phyloP scores from a whole-genome alignment of 2,113 vertebrate species.

The Aldabrachelys gigantea region DNA sequence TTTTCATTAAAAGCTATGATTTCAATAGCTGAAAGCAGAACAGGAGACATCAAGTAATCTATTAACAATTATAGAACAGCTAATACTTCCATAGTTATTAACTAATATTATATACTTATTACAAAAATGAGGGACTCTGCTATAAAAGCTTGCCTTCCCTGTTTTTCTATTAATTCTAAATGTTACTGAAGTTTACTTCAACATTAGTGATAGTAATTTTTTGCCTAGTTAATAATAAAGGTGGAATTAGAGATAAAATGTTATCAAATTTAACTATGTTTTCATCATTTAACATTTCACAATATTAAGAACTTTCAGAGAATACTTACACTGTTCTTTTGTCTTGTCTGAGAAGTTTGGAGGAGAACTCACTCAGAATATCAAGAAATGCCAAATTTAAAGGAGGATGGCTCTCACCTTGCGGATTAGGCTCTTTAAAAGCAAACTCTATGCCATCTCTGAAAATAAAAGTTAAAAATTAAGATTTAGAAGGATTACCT shows the following conservation, averaged over 20 bases:
- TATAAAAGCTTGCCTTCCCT: not conserved
- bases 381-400: constrained; percentile 97
- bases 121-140: not conserved
- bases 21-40: not conserved
- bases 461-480: constrained; percentile 40
- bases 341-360: constrained; percentile 98
- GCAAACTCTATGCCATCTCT: constrained; percentile 99
- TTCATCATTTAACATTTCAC: not conserved
- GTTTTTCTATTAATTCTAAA: not conserved
- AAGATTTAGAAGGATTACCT: not conserved
- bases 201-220: not conserved
- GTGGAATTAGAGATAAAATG: not conserved
- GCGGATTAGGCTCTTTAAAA: constrained; percentile 98
- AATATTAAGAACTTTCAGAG: not conserved
- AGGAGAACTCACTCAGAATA: constrained; percentile 98
- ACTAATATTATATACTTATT: not conserved
- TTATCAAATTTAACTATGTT: not conserved
- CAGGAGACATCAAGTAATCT: not conserved
- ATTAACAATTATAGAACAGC: not conserved
- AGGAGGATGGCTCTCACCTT: constrained; percentile 95
- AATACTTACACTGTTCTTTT: constrained; percentile 98
- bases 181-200: not conserved
- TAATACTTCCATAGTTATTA: not conserved
- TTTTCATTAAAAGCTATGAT: not conserved
- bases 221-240: not conserved